Evolutionary conservation across 2,113 vertebrate species (phyloP), one percentile per base, ranked within the genome.

Genomic region (Echinops telfairi): DNA sequence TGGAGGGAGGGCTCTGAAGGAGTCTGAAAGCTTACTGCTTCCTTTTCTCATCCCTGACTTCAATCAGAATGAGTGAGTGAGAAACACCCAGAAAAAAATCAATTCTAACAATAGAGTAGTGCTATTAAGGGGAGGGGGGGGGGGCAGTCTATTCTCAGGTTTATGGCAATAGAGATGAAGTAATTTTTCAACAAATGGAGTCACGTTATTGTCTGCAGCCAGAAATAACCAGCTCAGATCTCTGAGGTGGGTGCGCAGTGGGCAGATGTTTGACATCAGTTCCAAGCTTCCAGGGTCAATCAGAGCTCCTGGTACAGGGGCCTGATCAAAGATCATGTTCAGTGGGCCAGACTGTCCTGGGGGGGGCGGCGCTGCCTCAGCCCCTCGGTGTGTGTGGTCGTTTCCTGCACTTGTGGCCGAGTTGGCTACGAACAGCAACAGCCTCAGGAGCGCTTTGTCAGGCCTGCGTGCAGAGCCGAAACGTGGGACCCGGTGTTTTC

Each of bases 101-200:
- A 78, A 58, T 93, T 76, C 62, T 82, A 85, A 73, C 40, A 79
- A 60, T 27, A 6, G 11, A 83, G 43, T 53, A 53, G 47, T 43
- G 9, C 78, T 79, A 43, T 82, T 83, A 93, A 7, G 58, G 60
- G 10, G 47, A 11, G 12, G 10, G 10, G 10, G 10, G 90, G 82
- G 27, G 17, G 40, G n/a, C n/a, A n/a, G 40, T 40, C 40, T 33
- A 14, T 29, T 0, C 20, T n/a, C n/a, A 38, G 64, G 60, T 19
- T 92, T 79, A 68, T 2, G 60, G n/a, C 66, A 73, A 75, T 33
- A 80, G 57, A 84, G 43, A 84, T 0, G 1, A 89, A 91, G 57
- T 53, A 53, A 66, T 71, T 89, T 92, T 89, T 87, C 73, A 88
- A 31, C 43, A 84, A 83, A 43, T 75, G 43, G n/a, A 83, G 77